Evolutionary conservation across 2,113 vertebrate genomes (phyloP).

Genomic region (Triplophysa siluroides): DNA sequence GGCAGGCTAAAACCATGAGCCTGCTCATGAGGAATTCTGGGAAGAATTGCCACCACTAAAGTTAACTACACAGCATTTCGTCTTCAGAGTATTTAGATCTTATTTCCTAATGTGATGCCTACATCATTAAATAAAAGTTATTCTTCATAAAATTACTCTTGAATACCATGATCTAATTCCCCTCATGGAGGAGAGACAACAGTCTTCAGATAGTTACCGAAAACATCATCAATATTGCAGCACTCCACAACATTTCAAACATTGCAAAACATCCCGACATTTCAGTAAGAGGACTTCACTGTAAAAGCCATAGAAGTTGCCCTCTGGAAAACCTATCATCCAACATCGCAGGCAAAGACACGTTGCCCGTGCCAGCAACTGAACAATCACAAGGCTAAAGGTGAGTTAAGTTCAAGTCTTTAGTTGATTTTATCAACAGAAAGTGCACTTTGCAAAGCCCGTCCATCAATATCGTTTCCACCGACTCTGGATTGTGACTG

Average conservation of each 20-base stretch:
- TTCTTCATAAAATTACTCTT: background rate
- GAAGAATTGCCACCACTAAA: background rate
- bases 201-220: constrained; percentile 60
- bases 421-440: constrained; percentile 69
- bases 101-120: background rate
- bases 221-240: constrained; percentile 49
- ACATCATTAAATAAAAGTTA: constrained; percentile 27
- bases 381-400: constrained; percentile 33
- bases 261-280: constrained; percentile 16
- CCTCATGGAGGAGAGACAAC: constrained; percentile 64
- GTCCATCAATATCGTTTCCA: constrained; percentile 41
- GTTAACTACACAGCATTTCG: background rate
- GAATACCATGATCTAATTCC: constrained; percentile 35
- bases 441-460: constrained; percentile 53
- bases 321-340: background rate
- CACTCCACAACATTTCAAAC: constrained; percentile 15
- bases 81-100: background rate
- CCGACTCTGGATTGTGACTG: constrained; percentile 49
- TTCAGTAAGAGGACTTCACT: constrained; percentile 9
- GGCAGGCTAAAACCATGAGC: background rate
- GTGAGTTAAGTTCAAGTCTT: constrained; percentile 29
- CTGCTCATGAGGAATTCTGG: background rate
- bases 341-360: constrained; percentile 18
- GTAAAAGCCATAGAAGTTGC: background rate
- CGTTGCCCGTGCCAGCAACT: constrained; percentile 21